Evolutionary conservation across 2,888 invertebrate species (phyloP).

Genomic region (Spodoptera exigua): DNA sequence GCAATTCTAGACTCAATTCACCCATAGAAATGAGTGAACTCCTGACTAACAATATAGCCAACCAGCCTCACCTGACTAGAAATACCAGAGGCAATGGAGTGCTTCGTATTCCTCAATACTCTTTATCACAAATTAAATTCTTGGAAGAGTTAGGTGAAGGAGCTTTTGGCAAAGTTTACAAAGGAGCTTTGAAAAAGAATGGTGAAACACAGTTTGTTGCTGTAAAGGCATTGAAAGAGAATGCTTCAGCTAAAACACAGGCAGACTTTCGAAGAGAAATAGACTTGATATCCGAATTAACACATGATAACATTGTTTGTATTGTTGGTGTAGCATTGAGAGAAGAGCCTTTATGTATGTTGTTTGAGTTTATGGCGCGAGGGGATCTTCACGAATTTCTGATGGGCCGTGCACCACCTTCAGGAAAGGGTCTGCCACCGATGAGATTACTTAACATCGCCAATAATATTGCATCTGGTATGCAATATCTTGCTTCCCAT

Average conservation of each 20-base stretch:
- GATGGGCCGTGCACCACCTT: conserved; percentile 96
- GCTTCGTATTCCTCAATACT: conserved; percentile 94
- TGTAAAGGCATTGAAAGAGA: conserved; percentile 97
- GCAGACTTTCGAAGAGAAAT: conserved; percentile 98
- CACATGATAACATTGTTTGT: conserved; percentile 98
- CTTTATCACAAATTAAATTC: conserved; percentile 95
- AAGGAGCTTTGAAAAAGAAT: conserved; percentile 95
- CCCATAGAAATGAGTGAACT: conserved; percentile 96
- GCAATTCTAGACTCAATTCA: conserved; percentile 93
- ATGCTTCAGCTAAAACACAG: conserved; percentile 96
- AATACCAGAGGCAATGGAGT: conserved; percentile 86
- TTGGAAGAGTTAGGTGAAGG: conserved; percentile 98
- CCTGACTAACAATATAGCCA: conserved; percentile 88
- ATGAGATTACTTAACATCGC: conserved; percentile 97
- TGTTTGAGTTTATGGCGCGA: conserved; percentile 99
- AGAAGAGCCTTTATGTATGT: conserved; percentile 97
- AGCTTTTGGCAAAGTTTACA: conserved; percentile 99
- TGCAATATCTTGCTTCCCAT: conserved; percentile 96
- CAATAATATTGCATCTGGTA: conserved; percentile 94
- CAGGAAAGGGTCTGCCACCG: conserved; percentile 93
- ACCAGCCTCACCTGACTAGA: conserved; percentile 83
- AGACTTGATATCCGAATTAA: conserved; percentile 97
- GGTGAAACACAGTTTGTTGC: conserved; percentile 94
- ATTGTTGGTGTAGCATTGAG: conserved; percentile 97
- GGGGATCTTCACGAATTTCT: conserved; percentile 99